Evolutionary conservation across 2,113 vertebrate genomes (phyloP), one percentile per base, ranked within the genome.

Genomic region (Phodopus roborovskii): DNA sequence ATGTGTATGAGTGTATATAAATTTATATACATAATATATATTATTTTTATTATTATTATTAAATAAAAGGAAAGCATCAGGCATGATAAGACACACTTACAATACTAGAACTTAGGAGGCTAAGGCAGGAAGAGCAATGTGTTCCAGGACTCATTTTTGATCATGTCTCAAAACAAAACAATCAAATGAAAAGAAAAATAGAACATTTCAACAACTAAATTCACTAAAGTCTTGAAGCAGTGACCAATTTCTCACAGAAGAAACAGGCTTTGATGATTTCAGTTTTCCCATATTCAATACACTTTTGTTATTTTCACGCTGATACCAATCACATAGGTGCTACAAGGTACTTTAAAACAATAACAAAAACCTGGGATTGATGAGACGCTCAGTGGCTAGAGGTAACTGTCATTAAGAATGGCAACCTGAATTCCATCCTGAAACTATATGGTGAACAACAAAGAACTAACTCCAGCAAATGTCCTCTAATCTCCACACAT

Each of bases 271-370:
- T n/a, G 17, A 88, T 75, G 42, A 91, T 20, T 62, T 82, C 42
- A 39, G 58, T 39, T 82, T 83, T 71, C 68, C n/a, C 88, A 26
- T 39, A 90, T 50, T 75, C 50, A 90, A 75, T 30, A 82, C 28
- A 71, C 24, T 83, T 88, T 88, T 53, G 28, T 64, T 93, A 78
- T 39, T 78, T 95, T 70, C 82, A 96, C 22, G 66, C n/a, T 24
- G 77, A 82, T 26, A 87, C 22, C n/a, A 45, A 77, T 88, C 75
- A n/a, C 84, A 50, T 62, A 68, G 36, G 75, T 82, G 33, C 58
- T 92, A 22, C 50, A 56, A 79, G 53, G 15, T 24, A 62, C 8
- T 86, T 62, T 20, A 56, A 64, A 83, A 62, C 58, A 62, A 42
- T 39, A 60, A 45, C 74, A 50, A 50, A 48, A 50, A 13, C 53